Base-by-base conservation (phyloP, 2,797 vertebrate genomes). In the Discoglossus pictus region DNA sequence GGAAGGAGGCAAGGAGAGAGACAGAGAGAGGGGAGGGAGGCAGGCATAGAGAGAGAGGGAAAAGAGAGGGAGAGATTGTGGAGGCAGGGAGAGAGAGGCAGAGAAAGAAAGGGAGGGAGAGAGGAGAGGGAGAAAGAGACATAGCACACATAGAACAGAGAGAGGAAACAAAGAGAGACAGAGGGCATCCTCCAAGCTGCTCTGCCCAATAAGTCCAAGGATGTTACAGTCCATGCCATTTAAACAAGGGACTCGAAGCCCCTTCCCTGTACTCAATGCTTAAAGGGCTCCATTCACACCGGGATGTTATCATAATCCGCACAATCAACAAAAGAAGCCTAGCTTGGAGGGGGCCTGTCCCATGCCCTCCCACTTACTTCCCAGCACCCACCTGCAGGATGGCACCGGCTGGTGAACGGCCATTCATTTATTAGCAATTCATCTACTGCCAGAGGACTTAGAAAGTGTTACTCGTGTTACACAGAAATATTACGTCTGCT, bases 271-370 rank as follows among this genome's bases (percentile, higher is more conserved):
- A 7, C 27, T 43, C 50, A 55, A 24, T 13, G 21, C 17, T 20
- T 43, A 9, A 62, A 40, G 12, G 13, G n/a, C 6, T 42, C 42
- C 25, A 55, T 65, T 65, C 20, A 55, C 40, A 55, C 6, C 21
- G 21, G 25, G 31, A 35, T 61, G 34, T 47, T 51, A 6, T n/a
- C 31, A 62, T 10, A 34, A 10, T n/a, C n/a, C n/a, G 24, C 20
- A 65, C 62, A 55, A 54, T 55, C 27, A 23, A 47, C 50, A 55
- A 65, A 46, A 10, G 9, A 3, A 36, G 18, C 39, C n/a, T n/a
- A n/a, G n/a, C n/a, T n/a, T n/a, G 38, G 40, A 47, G 39, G 47
- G n/a, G 51, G 27, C 50, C 2, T n/a, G n/a, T n/a, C n/a, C 2
- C 20, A 11, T 15, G 13, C 23, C n/a, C n/a, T 21, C 39, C 62